Conservation (phyloP, 2,797 vertebrate species). For the Tragopan temminckii region DNA sequence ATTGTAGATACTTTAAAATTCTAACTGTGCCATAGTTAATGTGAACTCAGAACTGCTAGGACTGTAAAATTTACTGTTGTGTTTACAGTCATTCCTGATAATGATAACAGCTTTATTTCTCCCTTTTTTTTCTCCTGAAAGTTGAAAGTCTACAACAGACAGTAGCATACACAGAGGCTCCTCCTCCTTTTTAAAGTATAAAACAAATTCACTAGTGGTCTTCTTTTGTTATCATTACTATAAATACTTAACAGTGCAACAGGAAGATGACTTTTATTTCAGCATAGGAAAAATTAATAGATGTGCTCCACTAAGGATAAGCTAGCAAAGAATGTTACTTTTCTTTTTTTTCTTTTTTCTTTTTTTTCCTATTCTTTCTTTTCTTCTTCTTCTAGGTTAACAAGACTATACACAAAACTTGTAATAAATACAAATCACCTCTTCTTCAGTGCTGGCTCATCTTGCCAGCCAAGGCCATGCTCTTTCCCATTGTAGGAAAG, state of each 20-base stretch:
- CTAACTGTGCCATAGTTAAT: background rate
- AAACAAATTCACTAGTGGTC: background rate
- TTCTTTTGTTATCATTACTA: background rate
- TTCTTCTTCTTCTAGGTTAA: background rate
- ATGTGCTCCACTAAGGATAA: conserved; percentile 28
- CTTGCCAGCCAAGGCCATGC: background rate
- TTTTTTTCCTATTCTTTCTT: background rate
- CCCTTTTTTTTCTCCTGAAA: background rate
- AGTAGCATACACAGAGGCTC: background rate
- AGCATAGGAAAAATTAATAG: conserved; percentile 3
- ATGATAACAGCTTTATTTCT: background rate
- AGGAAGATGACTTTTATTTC: conserved; percentile 22
- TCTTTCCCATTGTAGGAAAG: background rate
- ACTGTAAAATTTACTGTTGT: background rate
- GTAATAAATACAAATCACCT: conserved; percentile 46
- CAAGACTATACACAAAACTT: background rate
- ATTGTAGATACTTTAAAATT: background rate
- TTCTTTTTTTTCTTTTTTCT: no score
- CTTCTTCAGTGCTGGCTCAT: background rate
- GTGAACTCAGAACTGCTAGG: background rate
- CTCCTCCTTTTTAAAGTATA: background rate
- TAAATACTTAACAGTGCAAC: background rate
- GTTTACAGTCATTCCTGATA: background rate
- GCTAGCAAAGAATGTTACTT: background rate
- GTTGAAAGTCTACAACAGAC: background rate